Evolutionary conservation across 2,888 invertebrate genomes (phyloP), one percentile per base, ranked within the genome.

Genomic region (Busseola fusca): DNA sequence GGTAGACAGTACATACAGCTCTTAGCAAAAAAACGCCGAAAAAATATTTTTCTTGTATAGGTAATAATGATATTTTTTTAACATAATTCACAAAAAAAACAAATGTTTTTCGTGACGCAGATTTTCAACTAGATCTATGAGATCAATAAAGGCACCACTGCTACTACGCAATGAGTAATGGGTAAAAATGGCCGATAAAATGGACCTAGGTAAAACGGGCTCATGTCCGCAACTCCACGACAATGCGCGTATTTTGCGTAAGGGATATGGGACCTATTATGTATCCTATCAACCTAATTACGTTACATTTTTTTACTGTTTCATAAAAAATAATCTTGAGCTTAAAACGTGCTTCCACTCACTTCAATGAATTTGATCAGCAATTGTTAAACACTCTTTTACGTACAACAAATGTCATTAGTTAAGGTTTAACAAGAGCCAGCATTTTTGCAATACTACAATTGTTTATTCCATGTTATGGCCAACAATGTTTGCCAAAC

Each of bases 401-500:
- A 62, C 18, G 1, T 12, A 21, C 25, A 37, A 14, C 12, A 57
- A 57, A 40, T 10, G 3, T 14, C 10, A 34, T 68, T 34, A 50
- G 12, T 56, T 30, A 25, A 27, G 18, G 12, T 25, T 27, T 69
- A 25, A 40, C 40, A n/a, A 30, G 9, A 42, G 9, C 42, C n/a
- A 34, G 58, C 21, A 42, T 37, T 27, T 52, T 18, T n/a, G 21
- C 30, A 40, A 14, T 30, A 50, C 40, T 16, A 40, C 34, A 42
- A 34, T 58, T 25, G 34, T 42, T 72, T 52, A 45, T 66, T 58
- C 14, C 6, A 21, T 42, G 25, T 76, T 60, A 42, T 69, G 27
- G n/a, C 50, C 57, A 18, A 40, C 50, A 62, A 37, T 58, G 45
- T 78, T 71, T 50, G 40, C 72, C 59, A 72, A 78, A 62, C 73